Percentiles rank a stretch among this genome's conserved stretches.
Conservation (phyloP, 23 tunicate species). For the Trididemnum clinides region DNA sequence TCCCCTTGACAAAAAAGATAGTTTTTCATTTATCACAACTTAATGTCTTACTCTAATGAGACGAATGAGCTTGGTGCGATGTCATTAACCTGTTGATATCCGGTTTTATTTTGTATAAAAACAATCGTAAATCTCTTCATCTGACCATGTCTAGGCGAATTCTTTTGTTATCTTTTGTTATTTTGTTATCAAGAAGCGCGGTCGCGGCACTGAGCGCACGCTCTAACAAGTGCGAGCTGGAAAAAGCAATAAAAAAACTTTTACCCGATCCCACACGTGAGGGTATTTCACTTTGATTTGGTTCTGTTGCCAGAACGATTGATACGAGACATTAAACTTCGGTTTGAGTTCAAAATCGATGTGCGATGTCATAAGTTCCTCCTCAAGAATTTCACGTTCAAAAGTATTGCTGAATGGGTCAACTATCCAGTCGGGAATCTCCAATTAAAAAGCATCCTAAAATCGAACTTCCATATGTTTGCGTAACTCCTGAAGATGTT, state of each 20-base stretch:
- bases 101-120: neutral
- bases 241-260: conserved; percentile 3
- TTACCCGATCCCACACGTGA: conserved; percentile 29
- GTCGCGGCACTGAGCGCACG: neutral
- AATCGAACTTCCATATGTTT: conserved; percentile 18
- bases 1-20: neutral
- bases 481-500: conserved; percentile 35
- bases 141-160: neutral
- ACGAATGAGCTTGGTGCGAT: neutral
- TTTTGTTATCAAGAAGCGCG: neutral
- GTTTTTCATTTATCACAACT: neutral
- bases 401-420: neutral
- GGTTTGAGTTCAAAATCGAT: neutral
- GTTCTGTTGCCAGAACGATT: conserved; percentile 17
- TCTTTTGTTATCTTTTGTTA: too few relatives aligned
- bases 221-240: too few relatives aligned
- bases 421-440: conserved; percentile 34
- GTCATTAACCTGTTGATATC: neutral
- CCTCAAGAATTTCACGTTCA: neutral
- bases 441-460: conserved; percentile 5
- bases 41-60: neutral
- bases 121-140: neutral
- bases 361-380: neutral
- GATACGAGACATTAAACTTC: neutral
- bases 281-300: conserved; percentile 6